A percentile compares a stretch with the other conserved stretches of the same genome.
Evolutionary conservation across 2,797 vertebrate species (phyloP).

Genomic region (Hephaestus fuliginosus): DNA sequence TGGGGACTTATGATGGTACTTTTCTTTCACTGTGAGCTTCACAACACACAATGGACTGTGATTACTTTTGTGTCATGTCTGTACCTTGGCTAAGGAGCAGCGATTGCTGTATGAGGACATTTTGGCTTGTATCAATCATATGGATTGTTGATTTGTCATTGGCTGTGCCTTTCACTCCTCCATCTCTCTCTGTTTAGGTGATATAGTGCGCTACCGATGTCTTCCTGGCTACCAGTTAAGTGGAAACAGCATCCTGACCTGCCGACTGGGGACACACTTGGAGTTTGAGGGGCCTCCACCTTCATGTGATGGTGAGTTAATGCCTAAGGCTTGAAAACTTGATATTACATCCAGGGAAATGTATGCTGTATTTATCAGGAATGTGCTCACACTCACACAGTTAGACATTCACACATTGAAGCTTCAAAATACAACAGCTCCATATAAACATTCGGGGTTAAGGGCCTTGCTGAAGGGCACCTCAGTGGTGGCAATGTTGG

Average conservation of each 20-base stretch:
- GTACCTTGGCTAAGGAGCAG: slow-evolving; percentile 1
- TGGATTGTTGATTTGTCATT: slow-evolving; percentile 10
- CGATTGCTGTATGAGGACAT: slow-evolving; percentile 13
- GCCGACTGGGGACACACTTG: slow-evolving; percentile 92
- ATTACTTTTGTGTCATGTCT: slow-evolving; percentile 25
- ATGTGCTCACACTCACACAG: not conserved
- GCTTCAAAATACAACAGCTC: not conserved
- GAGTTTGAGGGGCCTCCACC: slow-evolving; percentile 96
- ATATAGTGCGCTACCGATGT: slow-evolving; percentile 95
- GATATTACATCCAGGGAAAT: not conserved
- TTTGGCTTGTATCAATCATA: not conserved
- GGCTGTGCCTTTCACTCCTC: slow-evolving; percentile 1
- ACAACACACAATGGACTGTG: slow-evolving; percentile 35
- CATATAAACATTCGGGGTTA: not conserved
- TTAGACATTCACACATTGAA: not conserved
- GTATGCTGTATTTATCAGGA: not conserved
- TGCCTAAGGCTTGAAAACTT: not conserved
- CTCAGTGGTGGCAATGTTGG: not conserved
- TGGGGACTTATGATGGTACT: slow-evolving; percentile 39
- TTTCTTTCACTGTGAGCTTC: slow-evolving; percentile 28
- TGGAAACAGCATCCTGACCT: slow-evolving; percentile 94
- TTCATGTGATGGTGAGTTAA: slow-evolving; percentile 93
- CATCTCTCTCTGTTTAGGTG: slow-evolving; percentile 84
- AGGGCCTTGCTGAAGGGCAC: slow-evolving; percentile 1
- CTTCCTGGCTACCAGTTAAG: slow-evolving; percentile 94